Evolutionary conservation across 1,140 invertebrate species (phyloP), one percentile per base, ranked within the genome.

Genomic region (Rhopalosiphum padi): DNA sequence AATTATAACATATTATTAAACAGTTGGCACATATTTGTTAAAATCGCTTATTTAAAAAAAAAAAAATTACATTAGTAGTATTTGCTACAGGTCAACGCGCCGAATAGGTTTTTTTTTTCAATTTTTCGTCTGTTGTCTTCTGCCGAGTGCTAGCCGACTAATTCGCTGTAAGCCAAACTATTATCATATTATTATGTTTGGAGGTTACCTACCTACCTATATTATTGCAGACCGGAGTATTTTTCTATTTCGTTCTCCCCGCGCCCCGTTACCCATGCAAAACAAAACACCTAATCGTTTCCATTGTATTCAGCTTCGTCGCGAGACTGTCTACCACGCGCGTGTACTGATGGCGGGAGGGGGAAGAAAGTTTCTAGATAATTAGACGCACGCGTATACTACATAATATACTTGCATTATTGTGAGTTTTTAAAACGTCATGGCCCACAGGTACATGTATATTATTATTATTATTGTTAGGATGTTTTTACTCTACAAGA

Each of bases 231-330:
- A 15, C 25, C 30, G 11, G 60, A 68, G 4, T 11, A n/a, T 68
- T 68, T 68, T 68, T 68, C 30, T n/a, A 18, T 68, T n/a, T 68
- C 60, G 60, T 68, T 68, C 30, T 68, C 60, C 11, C 60, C 60
- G 25, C 55, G 1, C 60, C 11, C 60, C 60, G 30, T 68, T 0
- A 4, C 11, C 60, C 4, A 9, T 5, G 30, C 15, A n/a, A 77
- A n/a, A 77, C 60, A 77, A 77, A 77, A 77, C 15, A 77, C n/a
- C 60, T 77, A 77, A 77, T 77, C 60, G 60, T 77, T 77, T 77
- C 15, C 4, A 77, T 77, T 77, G 60, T 35, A 60, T 23, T 15
- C 30, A 18, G 30, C 1, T 77, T 0, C n/a, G 30, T 77, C 60
- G 60, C 15, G 60, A 77, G 3, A 9, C 60, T 18, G 30, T 77